Evolutionary conservation across 2,797 vertebrate species (phyloP), one percentile per base, ranked within the genome.

Genomic region (Merluccius polli): DNA sequence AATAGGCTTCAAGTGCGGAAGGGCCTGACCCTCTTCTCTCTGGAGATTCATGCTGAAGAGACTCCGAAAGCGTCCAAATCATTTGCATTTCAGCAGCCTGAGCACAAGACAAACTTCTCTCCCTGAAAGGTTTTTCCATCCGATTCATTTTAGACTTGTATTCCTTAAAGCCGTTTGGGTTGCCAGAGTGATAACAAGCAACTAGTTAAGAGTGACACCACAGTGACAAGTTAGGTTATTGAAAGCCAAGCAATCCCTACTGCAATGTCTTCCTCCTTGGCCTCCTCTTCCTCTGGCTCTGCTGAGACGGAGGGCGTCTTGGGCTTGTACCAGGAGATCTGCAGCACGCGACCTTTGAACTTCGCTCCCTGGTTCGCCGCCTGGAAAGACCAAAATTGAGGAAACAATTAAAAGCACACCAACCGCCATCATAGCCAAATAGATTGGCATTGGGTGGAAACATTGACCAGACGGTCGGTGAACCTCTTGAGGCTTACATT

Each of bases 241-340:
- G 2, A 10, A 3, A 38, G 70, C 69, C 44, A 2, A n/a, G 24
- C 38, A 70, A 3, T 24, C 78, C 79, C 0, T 89, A 93, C 91
- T 81, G 85, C 76, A n/a, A 82, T 92, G 91, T 96, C 95, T 85
- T 98, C 97, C 78, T 99, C 97, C 90, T 99, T 99, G 18, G 95
- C 73, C 77, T 97, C 97, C 71, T 98, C 97, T 73, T 98, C 98
- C 88, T 98, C 97, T 0, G 95, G 94, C 84, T 99, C 98, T 1
- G 95, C 93, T 71, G 96, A 93, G 79, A 96, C 93, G 16, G 97
- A 97, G 0, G 96, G 95, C 65, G 92, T 96, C 92, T 99, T 99
- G 67, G 98, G 96, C 87, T 99, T 99, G 93, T 98, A 96, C 98
- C 98, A 99, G 1, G 96, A 95, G 86, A 99, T 97, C 87, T 98